phyloP scores from a whole-genome alignment of 2,113 vertebrate species.

The Sander vitreus region DNA sequence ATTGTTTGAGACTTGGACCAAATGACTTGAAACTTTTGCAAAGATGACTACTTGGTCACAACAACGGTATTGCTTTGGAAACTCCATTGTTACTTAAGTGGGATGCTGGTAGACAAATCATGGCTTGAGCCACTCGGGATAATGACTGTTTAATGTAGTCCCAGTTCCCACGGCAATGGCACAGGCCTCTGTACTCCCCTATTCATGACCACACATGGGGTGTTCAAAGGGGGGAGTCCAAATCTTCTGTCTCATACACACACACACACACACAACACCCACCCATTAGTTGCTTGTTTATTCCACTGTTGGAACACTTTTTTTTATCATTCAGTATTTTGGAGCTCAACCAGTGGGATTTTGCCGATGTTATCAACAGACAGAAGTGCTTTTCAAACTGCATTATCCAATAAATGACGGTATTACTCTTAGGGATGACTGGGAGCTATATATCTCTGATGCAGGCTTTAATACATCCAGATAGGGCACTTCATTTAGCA shows the following conservation, averaged over 20 bases:
- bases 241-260: constrained; percentile 36
- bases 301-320: constrained; percentile 40
- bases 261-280: constrained; percentile 36
- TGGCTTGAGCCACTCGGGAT: constrained; percentile 65
- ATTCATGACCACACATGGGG: constrained; percentile 72
- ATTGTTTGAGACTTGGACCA: no score
- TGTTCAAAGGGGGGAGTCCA: constrained; percentile 44
- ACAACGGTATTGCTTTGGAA: constrained; percentile 33
- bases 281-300: constrained; percentile 60
- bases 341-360: constrained; percentile 60
- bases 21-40: no score
- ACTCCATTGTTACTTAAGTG: constrained; percentile 63
- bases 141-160: constrained; percentile 80
- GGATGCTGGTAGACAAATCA: constrained; percentile 70
- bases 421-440: constrained; percentile 5
- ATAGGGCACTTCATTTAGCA: constrained; percentile 29
- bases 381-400: constrained; percentile 39
- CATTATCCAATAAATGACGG: constrained; percentile 33
- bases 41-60: no score
- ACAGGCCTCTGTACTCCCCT: constrained; percentile 52
- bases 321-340: constrained; percentile 32
- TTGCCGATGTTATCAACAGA: constrained; percentile 52
- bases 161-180: constrained; percentile 77
- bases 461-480: constrained; percentile 17
- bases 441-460: constrained; percentile 10